These are phyloP conservation scores for Prenolepis imparis DNA, from an alignment of 2,888 invertebrate genomes.

Conservation along the genomic window DNA sequence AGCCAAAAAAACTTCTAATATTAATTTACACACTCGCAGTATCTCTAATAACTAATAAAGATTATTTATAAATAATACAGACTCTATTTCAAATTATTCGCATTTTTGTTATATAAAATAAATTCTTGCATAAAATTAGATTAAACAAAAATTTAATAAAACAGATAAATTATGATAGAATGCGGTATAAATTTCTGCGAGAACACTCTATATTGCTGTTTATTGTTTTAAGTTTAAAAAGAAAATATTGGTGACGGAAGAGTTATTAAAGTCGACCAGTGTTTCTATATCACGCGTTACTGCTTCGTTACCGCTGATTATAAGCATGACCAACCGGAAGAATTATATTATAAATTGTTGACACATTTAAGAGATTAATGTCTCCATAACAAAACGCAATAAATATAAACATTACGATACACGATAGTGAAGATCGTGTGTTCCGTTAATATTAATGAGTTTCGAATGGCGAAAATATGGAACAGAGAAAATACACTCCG, in stretches of 20 bases:
- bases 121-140: neutral
- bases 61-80: neutral
- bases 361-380: slow-evolving; percentile 33
- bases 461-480: neutral
- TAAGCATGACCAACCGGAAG: neutral
- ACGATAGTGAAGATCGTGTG: neutral
- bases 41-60: neutral
- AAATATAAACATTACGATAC: slow-evolving; percentile 40
- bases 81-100: neutral
- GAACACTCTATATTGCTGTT: neutral
- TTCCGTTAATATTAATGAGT: neutral
- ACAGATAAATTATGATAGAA: neutral
- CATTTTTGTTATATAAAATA: neutral
- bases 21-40: neutral
- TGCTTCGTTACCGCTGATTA: slow-evolving; percentile 19
- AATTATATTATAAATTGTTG: slow-evolving; percentile 40
- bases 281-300: neutral
- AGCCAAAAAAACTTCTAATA: neutral
- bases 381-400: neutral
- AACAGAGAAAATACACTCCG: too few species aligned
- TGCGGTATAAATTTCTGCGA: neutral
- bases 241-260: neutral
- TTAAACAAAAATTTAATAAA: neutral
- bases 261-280: neutral
- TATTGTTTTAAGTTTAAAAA: neutral